Base-by-base conservation (phyloP, 64 coral and sea anemone species). In the Porites lutea region DNA sequence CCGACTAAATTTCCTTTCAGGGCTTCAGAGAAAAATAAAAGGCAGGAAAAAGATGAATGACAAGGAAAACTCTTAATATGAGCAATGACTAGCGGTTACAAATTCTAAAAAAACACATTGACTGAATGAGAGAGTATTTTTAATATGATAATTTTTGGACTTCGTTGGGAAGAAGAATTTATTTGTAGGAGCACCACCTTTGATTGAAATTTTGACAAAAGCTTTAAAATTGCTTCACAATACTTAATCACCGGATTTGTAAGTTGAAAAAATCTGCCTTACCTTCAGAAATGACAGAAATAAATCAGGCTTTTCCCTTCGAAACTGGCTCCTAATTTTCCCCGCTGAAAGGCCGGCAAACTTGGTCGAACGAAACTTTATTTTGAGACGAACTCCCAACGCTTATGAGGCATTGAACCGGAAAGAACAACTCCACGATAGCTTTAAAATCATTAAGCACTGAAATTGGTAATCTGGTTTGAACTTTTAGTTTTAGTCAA, bases 31-130 rank as follows among this genome's bases (percentile, higher is more conserved):
- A 84, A 84, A 84, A 84, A 37, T 37, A 37, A 37, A 37, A 37
- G 27, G 27, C 81, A 84, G 81, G 81, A 84, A 84, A 84, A 67
- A 69, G 81, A 69, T 84, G 67, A 84, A 82, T 68, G 50, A 51
- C 13, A 46, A 7, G 61, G 65, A 84, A 82, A 65, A 46, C 62
- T 50, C 50, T 68, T 52, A 68, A 50, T 52, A 84, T 68, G 16
- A 68, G 50, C 14, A 69, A 68, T 22, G 61, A 63, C 44, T 63
- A 21, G 50, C 81, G 62, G 23, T 51, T 76, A 76, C 46, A 76
- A 76, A 76, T 76, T 76, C 73, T 48, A 50, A 52, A 18, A 16
- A 76, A 76, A n/a, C 73, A 76, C 49, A 80, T 60, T 44, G 4
- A 62, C 65, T 82, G 64, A 16, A 48, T 16, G 58, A 13, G 37